Conservation (phyloP, 2,113 vertebrate species). For the Cyphomyrus discorhynchus region DNA sequence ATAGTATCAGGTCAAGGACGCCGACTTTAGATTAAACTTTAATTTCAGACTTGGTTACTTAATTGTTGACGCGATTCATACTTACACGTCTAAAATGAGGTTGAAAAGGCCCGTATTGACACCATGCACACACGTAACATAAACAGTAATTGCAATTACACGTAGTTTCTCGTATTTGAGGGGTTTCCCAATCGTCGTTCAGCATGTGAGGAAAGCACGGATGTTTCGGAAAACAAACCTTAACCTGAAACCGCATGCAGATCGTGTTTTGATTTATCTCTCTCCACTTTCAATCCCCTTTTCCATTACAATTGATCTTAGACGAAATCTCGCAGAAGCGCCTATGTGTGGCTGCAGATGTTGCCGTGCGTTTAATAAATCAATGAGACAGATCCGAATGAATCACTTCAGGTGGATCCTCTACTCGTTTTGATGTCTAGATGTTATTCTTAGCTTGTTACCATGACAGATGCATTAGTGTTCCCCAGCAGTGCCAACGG, state of each 20-base stretch:
- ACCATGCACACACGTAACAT: neutral
- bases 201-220: conserved; percentile 61
- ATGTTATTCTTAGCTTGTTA: conserved; percentile 91
- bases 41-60: neutral
- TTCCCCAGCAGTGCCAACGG: conserved; percentile 73
- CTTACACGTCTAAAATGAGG: neutral
- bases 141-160: neutral
- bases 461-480: conserved; percentile 87
- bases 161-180: conserved; percentile 12
- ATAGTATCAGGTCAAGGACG: neutral
- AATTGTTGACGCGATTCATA: neutral
- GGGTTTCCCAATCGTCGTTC: conserved; percentile 66
- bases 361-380: conserved; percentile 82
- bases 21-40: conserved; percentile 6
- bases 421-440: conserved; percentile 78
- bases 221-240: conserved; percentile 71
- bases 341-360: conserved; percentile 76
- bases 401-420: conserved; percentile 82
- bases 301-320: conserved; percentile 81
- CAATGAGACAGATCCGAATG: conserved; percentile 81
- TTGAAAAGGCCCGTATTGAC: neutral
- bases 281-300: conserved; percentile 59
- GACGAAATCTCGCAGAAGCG: conserved; percentile 71
- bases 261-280: conserved; percentile 79
- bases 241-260: conserved; percentile 75